These are phyloP conservation scores for Pseudachorutes palmiensis DNA, from an alignment of 1,140 invertebrate species.

Conservation along the genomic window DNA sequence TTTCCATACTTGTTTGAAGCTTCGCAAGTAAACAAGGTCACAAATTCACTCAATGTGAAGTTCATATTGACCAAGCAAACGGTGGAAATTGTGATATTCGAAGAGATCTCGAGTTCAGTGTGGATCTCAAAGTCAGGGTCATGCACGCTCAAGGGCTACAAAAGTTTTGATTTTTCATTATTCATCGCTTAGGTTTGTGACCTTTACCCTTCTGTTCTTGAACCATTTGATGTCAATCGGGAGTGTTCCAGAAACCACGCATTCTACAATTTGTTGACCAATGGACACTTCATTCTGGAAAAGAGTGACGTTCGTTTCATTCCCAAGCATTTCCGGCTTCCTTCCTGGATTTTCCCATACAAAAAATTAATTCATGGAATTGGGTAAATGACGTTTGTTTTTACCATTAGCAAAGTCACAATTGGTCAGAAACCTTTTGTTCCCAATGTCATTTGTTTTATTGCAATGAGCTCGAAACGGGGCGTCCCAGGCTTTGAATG, in stretches of 20 bases:
- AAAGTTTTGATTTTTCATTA: too few relatives aligned
- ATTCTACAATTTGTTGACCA: neutral
- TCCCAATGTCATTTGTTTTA: neutral
- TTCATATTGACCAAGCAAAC: neutral
- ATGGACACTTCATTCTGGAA: neutral
- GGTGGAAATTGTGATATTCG: neutral
- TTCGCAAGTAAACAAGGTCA: neutral
- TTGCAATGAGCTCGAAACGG: neutral
- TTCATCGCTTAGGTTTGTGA: too few relatives aligned
- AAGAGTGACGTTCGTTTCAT: neutral
- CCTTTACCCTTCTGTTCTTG: neutral
- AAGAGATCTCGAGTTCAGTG: neutral
- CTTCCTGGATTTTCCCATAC: neutral
- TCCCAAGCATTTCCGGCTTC: neutral
- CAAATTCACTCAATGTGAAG: neutral
- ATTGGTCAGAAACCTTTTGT: neutral
- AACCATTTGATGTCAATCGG: neutral
- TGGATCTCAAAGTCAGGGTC: neutral
- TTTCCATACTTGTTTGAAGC: neutral
- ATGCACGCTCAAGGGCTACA: neutral
- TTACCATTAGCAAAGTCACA: neutral
- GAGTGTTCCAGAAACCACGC: neutral
- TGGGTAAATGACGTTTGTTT: neutral
- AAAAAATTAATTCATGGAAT: constrained; percentile 4
- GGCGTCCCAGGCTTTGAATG: neutral